phyloP scores from a whole-genome alignment of 2,113 vertebrate genomes.

The Pelecanus crispus region DNA sequence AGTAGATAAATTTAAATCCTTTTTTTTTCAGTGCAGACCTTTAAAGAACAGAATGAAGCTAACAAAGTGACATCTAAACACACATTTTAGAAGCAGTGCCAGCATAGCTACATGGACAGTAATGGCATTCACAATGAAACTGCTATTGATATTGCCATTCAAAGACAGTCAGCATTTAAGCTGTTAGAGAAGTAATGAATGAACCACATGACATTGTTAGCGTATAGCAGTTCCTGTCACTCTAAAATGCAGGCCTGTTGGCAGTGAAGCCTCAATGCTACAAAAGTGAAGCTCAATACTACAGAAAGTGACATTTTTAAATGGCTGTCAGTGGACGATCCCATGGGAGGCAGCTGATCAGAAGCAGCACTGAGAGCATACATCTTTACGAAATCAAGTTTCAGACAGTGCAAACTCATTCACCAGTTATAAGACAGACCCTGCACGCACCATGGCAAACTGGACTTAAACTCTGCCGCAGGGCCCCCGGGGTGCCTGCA shows the following conservation, averaged over 20 bases:
- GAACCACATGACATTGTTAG: not conserved
- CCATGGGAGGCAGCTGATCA: not conserved
- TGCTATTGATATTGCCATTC: not conserved
- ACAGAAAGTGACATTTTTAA: not conserved
- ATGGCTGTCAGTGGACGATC: not conserved
- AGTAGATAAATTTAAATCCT: not conserved
- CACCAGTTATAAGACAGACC: not conserved
- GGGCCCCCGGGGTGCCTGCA: not conserved
- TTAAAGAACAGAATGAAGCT: not conserved
- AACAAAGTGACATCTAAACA: not conserved
- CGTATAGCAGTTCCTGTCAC: not conserved
- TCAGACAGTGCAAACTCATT: not conserved
- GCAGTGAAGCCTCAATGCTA: not conserved
- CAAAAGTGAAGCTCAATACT: not conserved
- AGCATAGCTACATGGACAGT: accelerated
- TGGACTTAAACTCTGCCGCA: not conserved
- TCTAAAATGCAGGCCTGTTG: not conserved
- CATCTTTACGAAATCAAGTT: not conserved
- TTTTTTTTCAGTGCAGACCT: not conserved
- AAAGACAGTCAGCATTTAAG: not conserved
- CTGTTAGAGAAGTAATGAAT: not conserved
- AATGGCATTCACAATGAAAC: not conserved
- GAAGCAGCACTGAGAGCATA: not conserved
- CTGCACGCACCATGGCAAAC: not conserved
- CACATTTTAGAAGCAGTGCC: not conserved